Evolutionary conservation across 2,888 invertebrate genomes (phyloP), one percentile per base, ranked within the genome.

Genomic region (Drosophila nr. fundita): DNA sequence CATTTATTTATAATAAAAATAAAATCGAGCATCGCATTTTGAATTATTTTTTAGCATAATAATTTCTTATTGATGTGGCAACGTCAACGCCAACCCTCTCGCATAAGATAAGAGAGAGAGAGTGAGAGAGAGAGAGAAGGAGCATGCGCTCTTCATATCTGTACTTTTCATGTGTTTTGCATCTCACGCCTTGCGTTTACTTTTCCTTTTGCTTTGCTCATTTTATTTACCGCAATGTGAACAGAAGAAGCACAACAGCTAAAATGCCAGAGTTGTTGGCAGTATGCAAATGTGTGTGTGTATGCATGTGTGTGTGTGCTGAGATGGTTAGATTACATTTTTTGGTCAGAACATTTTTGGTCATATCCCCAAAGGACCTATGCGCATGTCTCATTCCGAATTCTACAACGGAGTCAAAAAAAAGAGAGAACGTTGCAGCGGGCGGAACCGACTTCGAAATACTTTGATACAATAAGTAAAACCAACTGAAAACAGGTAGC

Each of bases 11-110:
- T 45, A 45, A 15, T 45, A 24, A 8, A 24, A 15, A 45, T 8
- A 45, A 45, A 21, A 21, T 2, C 15, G 18, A 10, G 40, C 40
- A n/a, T 7, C 45, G 8, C 2, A 21, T 15, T 45, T 15, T 45
- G 1, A 21, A 45, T 24, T 45, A 45, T 45, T 45, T 24, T 24
- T 45, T 24, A 27, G 24, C 18, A 54, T 36, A 13, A 42, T 24
- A 5, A 18, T 6, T 42, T 50, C 11, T 6, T 0, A 6, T 45
- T 29, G 40, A 68, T 59, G 15, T 69, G 69, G 69, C 61, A 69
- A 61, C 49, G 48, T 6, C 24, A 40, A 29, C 11, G 4, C 1
- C 53, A 32, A 38, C 60, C 50, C 50, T 15, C 34, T 36, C 7
- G 2, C 10, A 15, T 11, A n/a, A 21, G n/a, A 40, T 3, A 27